Evolutionary conservation across 2,888 invertebrate species (phyloP), one percentile per base, ranked within the genome.

Genomic region (Callimorpha dominula): DNA sequence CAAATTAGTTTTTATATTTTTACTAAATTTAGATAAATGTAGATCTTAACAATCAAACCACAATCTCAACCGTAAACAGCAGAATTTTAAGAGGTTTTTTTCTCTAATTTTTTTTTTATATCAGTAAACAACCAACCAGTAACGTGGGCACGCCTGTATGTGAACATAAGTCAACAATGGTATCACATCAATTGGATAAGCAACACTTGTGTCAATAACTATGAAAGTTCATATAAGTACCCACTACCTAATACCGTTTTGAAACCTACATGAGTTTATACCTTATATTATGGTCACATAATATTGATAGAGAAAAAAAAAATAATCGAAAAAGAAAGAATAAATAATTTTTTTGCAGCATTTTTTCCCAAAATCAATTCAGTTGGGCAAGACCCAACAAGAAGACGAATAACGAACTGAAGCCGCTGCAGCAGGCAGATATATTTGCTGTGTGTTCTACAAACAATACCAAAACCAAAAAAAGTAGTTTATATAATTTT

Each of bases 131-230:
- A 57, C 57, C 12, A 60, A 31, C 4, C 6, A 31, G 31, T 12
- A 60, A 60, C 20, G 60, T 60, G 60, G 15, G 15, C 14, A 43
- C 40, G 54, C 6, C 60, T 66, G 50, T 49, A 72, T 40, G 17
- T 20, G 57, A 46, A 60, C 72, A 72, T 62, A 60, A 57, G 14
- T 66, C 50, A 65, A 73, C 60, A 73, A 72, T 63, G 68, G 54
- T 52, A 66, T 66, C 43, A 52, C 20, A 70, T 70, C 65, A 73
- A 73, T 73, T 73, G 73, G 69, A 65, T 70, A 73, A 73, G 65
- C 73, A 66, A 60, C 62, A 62, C 69, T 73, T 69, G 69, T 73
- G 60, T 43, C 65, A 66, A 71, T 60, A 42, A 66, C 60, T 65
- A 66, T 50, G 42, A 40, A 65, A 12, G 15, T 62, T 62, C 62